Evolutionary conservation across 2,888 invertebrate species (phyloP).

Genomic region (Diploptera punctata): DNA sequence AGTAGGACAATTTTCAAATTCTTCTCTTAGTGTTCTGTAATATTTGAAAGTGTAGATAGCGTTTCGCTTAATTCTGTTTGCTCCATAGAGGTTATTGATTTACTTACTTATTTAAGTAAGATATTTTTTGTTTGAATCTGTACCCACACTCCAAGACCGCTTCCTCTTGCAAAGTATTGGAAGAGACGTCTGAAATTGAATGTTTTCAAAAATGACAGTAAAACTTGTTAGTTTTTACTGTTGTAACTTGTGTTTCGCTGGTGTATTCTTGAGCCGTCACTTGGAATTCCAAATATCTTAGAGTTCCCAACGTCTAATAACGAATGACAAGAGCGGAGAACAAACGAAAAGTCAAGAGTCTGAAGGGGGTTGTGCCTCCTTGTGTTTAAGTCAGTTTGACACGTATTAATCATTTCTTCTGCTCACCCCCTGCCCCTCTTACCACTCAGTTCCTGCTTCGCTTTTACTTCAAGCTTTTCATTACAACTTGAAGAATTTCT

Average conservation of each 20-base stretch:
- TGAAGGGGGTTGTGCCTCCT: conserved; percentile 32
- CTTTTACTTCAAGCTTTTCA: too few relatives aligned
- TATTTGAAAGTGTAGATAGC: too few relatives aligned
- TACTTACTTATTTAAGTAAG: too few relatives aligned
- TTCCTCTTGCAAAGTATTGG: too few relatives aligned
- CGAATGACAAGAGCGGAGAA: conserved; percentile 50
- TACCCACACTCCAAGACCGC: too few relatives aligned
- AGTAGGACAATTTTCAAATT: too few relatives aligned
- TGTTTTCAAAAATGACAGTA: conserved; percentile 24
- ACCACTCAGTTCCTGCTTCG: conserved; percentile 7
- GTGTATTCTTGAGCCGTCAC: conserved; percentile 49
- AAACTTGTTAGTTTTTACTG: conserved; percentile 12
- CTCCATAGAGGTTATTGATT: too few relatives aligned
- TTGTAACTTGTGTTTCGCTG: neutral
- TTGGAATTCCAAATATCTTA: conserved; percentile 54
- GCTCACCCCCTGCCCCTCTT: neutral
- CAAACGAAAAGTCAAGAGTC: conserved; percentile 13
- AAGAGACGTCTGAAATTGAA: neutral
- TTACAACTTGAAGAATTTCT: too few relatives aligned
- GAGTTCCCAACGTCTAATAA: conserved; percentile 54
- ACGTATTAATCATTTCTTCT: conserved; percentile 43
- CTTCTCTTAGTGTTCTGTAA: too few relatives aligned
- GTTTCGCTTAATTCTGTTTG: too few relatives aligned
- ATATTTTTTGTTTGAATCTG: too few relatives aligned
- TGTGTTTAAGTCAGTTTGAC: conserved; percentile 44